phyloP scores from a whole-genome alignment of 2,113 vertebrate species.

The Chaetura pelagica region DNA sequence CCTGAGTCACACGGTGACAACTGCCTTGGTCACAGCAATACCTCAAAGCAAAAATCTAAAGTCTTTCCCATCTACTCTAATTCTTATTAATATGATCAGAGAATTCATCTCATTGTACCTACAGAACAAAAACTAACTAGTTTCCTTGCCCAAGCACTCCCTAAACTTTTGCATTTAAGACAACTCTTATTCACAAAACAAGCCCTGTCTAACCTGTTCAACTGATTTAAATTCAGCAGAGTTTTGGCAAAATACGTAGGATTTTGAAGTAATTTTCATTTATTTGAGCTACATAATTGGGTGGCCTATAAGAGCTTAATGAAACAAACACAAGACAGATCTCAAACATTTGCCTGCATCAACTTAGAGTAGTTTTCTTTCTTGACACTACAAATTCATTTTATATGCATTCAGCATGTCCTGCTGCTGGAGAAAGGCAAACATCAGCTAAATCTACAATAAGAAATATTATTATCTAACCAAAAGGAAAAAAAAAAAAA shows the following conservation, averaged over 20 bases:
- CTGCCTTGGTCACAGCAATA: neutral
- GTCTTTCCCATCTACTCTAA: neutral
- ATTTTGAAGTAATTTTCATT: slow-evolving; percentile 76
- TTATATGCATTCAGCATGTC: neutral
- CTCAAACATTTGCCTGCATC: slow-evolving; percentile 18
- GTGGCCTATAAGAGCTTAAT: slow-evolving; percentile 74
- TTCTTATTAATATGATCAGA: neutral
- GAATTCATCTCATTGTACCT: neutral
- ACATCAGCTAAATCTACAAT: slow-evolving; percentile 50
- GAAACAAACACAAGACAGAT: slow-evolving; percentile 75
- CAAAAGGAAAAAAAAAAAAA: neutral
- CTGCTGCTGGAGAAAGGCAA: slow-evolving; percentile 12
- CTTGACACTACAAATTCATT: slow-evolving; percentile 30
- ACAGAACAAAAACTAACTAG: rapidly evolving
- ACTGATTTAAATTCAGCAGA: slow-evolving; percentile 71
- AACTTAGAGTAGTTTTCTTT: neutral
- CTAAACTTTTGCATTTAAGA: neutral
- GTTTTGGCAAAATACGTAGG: slow-evolving; percentile 64
- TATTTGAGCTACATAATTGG: slow-evolving; percentile 81
- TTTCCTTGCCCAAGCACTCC: neutral
- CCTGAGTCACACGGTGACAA: no score
- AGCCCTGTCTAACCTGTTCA: slow-evolving; percentile 17
- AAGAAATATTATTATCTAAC: slow-evolving; percentile 5
- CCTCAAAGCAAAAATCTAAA: neutral
- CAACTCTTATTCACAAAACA: neutral